A percentile compares a stretch with the other conserved stretches of the same genome.
Conservation (phyloP, 2,113 vertebrate species). For the Promerops cafer region DNA sequence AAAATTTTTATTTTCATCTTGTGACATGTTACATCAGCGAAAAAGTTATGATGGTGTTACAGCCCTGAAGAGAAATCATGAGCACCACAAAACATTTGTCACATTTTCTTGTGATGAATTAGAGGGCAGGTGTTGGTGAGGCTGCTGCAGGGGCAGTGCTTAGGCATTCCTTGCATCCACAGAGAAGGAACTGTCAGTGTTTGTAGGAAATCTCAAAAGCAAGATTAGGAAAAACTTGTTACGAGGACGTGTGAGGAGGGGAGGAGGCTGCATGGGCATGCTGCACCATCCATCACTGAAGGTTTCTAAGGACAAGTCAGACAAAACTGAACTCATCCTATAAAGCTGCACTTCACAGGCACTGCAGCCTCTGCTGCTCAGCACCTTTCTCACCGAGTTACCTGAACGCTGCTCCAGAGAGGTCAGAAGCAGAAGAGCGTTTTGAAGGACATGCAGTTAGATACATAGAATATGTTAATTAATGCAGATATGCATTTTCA, state of each 20-base stretch:
- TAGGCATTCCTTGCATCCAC: not conserved
- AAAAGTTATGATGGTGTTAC: not conserved
- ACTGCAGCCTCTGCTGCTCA: not conserved
- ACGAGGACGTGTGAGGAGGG: not conserved
- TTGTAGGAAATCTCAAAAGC: not conserved
- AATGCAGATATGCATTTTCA: not conserved
- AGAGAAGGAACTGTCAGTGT: not conserved
- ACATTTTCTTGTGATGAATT: not conserved
- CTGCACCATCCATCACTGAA: not conserved
- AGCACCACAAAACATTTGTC: not conserved
- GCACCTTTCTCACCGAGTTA: not conserved
- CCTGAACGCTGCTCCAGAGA: not conserved
- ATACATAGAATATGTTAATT: not conserved
- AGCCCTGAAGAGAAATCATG: not conserved
- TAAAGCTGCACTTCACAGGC: not conserved
- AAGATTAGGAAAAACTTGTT: not conserved
- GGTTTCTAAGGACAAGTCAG: not conserved
- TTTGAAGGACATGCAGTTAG: not conserved
- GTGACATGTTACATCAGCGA: not conserved
- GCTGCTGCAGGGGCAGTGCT: not conserved
- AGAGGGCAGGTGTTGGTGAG: not conserved
- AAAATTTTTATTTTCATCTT: too few species aligned
- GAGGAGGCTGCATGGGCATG: not conserved
- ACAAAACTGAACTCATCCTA: not conserved
- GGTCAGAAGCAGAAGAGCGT: not conserved